These are phyloP conservation scores for Escarpia spicata DNA, from an alignment of 2,888 invertebrate genomes.

Conservation along the genomic window DNA sequence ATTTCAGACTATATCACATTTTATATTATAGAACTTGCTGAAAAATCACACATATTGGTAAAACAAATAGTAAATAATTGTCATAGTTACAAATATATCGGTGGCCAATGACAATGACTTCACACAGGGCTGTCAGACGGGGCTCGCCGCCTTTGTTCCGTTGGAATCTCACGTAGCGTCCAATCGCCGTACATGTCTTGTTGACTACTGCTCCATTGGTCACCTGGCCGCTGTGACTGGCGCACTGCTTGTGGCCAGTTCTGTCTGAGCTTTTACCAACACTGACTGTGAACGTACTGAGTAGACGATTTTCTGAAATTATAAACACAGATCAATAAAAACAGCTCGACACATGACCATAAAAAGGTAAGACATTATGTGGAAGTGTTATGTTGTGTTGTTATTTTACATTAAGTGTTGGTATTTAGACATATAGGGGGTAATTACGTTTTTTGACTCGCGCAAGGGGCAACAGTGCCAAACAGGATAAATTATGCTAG, in stretches of 20 bases:
- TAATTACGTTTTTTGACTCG: too few species aligned
- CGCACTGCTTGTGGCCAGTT: not conserved
- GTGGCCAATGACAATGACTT: not conserved
- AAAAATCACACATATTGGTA: too few species aligned
- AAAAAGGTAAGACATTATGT: not conserved
- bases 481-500: too few species aligned
- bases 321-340: not conserved
- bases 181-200: not conserved
- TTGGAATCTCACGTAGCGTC: not conserved
- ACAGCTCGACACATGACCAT: not conserved
- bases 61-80: too few species aligned
- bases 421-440: too few species aligned
- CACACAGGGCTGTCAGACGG: not conserved
- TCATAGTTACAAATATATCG: not conserved
- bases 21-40: too few species aligned
- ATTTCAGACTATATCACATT: too few species aligned
- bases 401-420: too few species aligned
- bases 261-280: not conserved
- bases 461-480: too few species aligned
- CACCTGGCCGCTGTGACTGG: not conserved
- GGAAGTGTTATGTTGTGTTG: too few species aligned
- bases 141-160: not conserved
- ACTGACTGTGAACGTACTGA: not conserved
- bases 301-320: not conserved
- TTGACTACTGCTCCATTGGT: not conserved